Evolutionary conservation across 2,797 vertebrate species (phyloP).

Genomic region (Balearica regulorum): DNA sequence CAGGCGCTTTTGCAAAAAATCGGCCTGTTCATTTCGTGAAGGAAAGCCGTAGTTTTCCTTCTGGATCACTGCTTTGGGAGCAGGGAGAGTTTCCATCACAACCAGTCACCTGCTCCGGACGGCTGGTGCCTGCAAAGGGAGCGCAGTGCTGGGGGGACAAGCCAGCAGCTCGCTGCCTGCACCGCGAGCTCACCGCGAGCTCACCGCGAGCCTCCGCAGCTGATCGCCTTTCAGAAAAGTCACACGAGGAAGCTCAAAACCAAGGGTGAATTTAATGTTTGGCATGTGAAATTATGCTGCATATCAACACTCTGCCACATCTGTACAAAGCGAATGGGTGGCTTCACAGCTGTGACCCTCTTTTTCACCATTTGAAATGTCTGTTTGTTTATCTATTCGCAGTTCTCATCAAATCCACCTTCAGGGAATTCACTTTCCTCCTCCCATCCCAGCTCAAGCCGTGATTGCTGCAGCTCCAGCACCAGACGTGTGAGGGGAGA

Average conservation of each 20-base stretch:
- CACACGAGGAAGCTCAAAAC: background rate
- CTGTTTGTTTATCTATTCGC: background rate
- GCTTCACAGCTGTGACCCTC: background rate
- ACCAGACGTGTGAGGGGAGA: rapidly evolving
- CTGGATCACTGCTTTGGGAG: background rate
- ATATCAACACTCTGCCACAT: background rate
- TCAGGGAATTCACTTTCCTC: background rate
- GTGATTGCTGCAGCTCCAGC: background rate
- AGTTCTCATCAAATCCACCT: background rate
- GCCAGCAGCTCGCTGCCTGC: background rate
- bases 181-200: rapidly evolving
- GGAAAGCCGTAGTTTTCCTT: background rate
- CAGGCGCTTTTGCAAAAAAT: background rate
- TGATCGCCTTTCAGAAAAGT: rapidly evolving
- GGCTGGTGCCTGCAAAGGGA: background rate
- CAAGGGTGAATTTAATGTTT: background rate
- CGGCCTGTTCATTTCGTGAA: background rate
- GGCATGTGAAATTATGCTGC: background rate
- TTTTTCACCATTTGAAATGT: background rate
- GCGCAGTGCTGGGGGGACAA: rapidly evolving
- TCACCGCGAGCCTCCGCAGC: rapidly evolving
- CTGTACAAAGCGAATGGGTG: background rate
- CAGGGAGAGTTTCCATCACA: background rate
- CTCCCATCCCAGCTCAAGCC: background rate
- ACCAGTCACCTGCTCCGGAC: rapidly evolving